These are phyloP conservation scores for Canis aureus DNA, from an alignment of 2,113 vertebrate genomes.

Conservation along the genomic window DNA sequence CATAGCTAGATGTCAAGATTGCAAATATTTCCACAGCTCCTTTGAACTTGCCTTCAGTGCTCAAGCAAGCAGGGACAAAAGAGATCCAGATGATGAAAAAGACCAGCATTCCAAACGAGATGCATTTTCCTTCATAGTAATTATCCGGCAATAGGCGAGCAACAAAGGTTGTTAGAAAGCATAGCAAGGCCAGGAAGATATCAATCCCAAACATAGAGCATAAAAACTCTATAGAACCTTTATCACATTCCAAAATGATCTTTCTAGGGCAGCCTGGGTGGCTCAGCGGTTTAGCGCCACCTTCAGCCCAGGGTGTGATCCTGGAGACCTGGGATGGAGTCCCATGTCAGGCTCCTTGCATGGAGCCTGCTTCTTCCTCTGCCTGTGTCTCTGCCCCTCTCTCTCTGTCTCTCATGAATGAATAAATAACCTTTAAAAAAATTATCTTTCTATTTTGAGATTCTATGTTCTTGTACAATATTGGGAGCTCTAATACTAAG, in stretches of 20 bases:
- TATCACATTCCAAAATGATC: constrained; percentile 92
- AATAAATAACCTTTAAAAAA: too few relatives aligned
- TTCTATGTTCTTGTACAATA: constrained; percentile 90
- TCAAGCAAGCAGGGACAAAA: constrained; percentile 93
- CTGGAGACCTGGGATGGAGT: too few relatives aligned
- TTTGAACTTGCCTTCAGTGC: constrained; percentile 94
- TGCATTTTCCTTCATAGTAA: constrained; percentile 91
- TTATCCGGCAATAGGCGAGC: constrained; percentile 91
- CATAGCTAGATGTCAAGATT: constrained; percentile 93
- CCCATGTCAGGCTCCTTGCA: too few relatives aligned
- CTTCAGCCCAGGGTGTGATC: too few relatives aligned
- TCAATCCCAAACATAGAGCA: constrained; percentile 91
- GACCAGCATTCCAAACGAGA: constrained; percentile 93
- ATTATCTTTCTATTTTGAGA: constrained; percentile 91
- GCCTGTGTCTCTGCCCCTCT: too few relatives aligned
- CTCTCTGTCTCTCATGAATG: too few relatives aligned
- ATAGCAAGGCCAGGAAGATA: constrained; percentile 89
- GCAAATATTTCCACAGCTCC: constrained; percentile 95
- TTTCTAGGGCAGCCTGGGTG: constrained; percentile 9
- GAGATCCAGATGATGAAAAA: constrained; percentile 95
- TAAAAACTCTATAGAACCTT: constrained; percentile 91
- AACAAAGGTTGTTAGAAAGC: constrained; percentile 90
- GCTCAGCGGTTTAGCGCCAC: too few relatives aligned
- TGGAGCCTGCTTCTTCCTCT: too few relatives aligned
- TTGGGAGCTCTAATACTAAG: constrained; percentile 88